phyloP scores from a whole-genome alignment of 2,113 vertebrate genomes.

The Hippolais icterina region DNA sequence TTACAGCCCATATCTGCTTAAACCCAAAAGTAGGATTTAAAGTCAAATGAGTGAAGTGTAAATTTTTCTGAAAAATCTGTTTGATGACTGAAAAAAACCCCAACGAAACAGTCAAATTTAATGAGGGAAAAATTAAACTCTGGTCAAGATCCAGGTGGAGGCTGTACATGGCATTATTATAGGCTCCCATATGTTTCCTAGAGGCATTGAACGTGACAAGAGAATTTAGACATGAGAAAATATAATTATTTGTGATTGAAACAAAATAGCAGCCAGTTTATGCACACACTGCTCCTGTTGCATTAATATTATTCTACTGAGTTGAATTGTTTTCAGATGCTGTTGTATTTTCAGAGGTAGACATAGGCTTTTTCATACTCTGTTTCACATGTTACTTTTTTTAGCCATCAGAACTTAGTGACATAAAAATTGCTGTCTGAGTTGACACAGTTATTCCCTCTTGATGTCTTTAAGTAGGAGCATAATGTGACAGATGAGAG shows the following conservation, averaged over 20 bases:
- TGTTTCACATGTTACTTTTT: not conserved
- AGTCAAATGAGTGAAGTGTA: not conserved
- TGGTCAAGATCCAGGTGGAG: not conserved
- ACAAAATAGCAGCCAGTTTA: not conserved
- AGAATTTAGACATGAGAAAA: not conserved
- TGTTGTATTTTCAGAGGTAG: not conserved
- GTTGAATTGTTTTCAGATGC: not conserved
- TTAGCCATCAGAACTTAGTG: slow-evolving; percentile 24
- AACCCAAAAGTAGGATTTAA: not conserved
- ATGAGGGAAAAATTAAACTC: not conserved
- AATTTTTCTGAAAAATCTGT: not conserved
- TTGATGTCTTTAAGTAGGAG: not conserved
- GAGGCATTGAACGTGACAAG: not conserved
- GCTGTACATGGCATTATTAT: not conserved
- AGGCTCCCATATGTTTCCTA: not conserved
- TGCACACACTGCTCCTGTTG: not conserved
- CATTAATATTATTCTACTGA: not conserved
- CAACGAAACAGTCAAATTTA: not conserved
- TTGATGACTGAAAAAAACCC: not conserved
- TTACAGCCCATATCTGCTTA: not conserved
- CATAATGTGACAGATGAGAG: slow-evolving; percentile 34
- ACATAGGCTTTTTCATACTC: not conserved
- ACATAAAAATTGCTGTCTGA: slow-evolving; percentile 46
- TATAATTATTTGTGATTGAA: slow-evolving; percentile 16
- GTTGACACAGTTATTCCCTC: slow-evolving; percentile 27